These are phyloP conservation scores for Numida meleagris DNA, from an alignment of 2,113 vertebrate genomes.

Conservation along the genomic window DNA sequence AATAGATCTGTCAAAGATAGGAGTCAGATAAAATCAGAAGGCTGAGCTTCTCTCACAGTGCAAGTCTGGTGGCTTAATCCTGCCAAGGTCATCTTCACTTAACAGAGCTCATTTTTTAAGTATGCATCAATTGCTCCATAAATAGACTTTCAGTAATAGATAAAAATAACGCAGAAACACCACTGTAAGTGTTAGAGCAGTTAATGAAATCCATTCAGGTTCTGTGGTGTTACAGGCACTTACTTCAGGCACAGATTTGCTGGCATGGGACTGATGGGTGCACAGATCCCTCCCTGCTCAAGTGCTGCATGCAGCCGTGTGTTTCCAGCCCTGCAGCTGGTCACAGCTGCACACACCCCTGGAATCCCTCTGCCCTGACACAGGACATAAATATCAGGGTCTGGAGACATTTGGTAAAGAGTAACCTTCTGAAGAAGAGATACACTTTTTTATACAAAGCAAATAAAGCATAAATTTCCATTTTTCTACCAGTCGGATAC, in stretches of 20 bases:
- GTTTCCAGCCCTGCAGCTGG: background rate
- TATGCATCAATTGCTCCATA: background rate
- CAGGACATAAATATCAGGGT: background rate
- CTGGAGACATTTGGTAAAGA: background rate
- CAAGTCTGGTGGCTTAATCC: background rate
- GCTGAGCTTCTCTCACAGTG: background rate
- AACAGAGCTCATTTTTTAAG: background rate
- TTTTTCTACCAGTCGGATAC: background rate
- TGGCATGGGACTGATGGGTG: rapidly evolving
- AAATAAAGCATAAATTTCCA: background rate
- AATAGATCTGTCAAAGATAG: background rate
- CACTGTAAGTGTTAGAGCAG: background rate
- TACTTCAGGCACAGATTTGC: background rate
- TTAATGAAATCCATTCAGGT: background rate
- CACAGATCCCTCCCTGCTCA: background rate
- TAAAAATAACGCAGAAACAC: background rate
- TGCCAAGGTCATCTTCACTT: background rate
- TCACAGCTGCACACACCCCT: background rate
- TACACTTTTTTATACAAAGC: background rate
- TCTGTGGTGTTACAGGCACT: background rate
- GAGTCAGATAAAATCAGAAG: background rate
- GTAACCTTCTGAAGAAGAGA: background rate
- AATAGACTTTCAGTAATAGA: background rate
- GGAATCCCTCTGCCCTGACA: too few species aligned
- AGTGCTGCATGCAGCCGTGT: rapidly evolving